A percentile compares a stretch with the other conserved stretches of the same genome.
Evolutionary conservation across 2,113 vertebrate genomes (phyloP).

Genomic region (Myodes glareolus): DNA sequence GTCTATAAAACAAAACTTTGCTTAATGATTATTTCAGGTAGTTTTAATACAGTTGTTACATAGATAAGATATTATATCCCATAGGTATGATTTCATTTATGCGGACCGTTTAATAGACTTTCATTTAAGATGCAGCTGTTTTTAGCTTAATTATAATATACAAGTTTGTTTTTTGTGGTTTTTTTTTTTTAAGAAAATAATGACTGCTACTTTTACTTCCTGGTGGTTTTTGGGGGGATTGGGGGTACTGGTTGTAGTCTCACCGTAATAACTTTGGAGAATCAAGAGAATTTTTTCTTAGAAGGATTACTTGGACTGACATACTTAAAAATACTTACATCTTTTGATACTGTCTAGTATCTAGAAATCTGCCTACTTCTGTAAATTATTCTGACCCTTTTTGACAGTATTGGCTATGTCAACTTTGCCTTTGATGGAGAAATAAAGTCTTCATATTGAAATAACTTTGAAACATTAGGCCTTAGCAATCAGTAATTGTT

Average conservation of each 20-base stretch:
- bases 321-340: constrained; percentile 2
- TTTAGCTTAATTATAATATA: constrained; percentile 30
- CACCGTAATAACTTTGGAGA: constrained; percentile 39
- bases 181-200: too few relatives aligned
- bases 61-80: not conserved
- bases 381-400: constrained; percentile 50
- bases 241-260: not conserved
- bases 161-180: constrained; percentile 55
- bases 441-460: constrained; percentile 34
- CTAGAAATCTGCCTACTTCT: constrained; percentile 14
- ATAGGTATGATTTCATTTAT: constrained; percentile 5
- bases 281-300: constrained; percentile 29
- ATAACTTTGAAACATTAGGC: constrained; percentile 45
- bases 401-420: not conserved
- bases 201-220: constrained; percentile 46
- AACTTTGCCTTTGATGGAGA: constrained; percentile 43
- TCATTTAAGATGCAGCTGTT: not conserved
- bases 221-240: constrained; percentile 32
- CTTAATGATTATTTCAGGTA: constrained; percentile 54
- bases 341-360: constrained; percentile 40
- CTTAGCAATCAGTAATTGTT: constrained; percentile 11
- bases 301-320: constrained; percentile 24
- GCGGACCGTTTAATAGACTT: not conserved
- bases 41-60: constrained; percentile 33
- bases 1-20: constrained; percentile 49